A percentile compares a stretch with the other conserved stretches of the same genome.
These are phyloP conservation scores for Pseudochaenichthys georgianus DNA, from an alignment of 2,797 vertebrate genomes.

Conservation along the genomic window DNA sequence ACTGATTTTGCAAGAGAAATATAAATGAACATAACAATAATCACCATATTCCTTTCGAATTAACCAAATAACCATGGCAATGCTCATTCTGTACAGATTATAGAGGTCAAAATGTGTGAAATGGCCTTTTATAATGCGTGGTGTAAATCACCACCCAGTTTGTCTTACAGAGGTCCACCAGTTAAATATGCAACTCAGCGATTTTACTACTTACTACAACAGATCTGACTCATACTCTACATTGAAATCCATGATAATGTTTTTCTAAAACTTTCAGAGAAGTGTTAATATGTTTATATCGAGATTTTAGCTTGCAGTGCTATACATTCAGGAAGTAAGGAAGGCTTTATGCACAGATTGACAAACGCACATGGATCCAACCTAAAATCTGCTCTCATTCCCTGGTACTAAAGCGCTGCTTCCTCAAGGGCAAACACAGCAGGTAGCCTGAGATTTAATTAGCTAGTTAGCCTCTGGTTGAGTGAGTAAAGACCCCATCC, in stretches of 20 bases:
- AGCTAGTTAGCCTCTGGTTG: slow-evolving; percentile 67
- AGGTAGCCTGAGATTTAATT: slow-evolving; percentile 69
- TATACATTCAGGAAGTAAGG: not conserved
- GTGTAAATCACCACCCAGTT: not conserved
- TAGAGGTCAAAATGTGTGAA: no score
- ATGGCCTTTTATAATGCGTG: not conserved
- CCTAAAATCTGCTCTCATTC: slow-evolving; percentile 29
- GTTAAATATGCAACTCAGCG: not conserved
- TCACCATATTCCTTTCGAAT: no score
- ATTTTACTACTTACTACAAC: not conserved
- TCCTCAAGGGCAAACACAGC: slow-evolving; percentile 66
- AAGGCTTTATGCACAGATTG: not conserved
- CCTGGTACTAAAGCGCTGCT: slow-evolving; percentile 41
- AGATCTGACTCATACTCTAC: not conserved
- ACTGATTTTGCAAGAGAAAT: not conserved
- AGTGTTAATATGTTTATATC: not conserved
- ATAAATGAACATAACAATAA: no score
- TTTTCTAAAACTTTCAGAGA: not conserved
- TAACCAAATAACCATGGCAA: no score
- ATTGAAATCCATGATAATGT: not conserved
- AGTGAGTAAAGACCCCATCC: slow-evolving; percentile 57
- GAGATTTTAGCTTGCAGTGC: not conserved
- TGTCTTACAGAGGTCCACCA: not conserved
- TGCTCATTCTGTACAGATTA: no score
- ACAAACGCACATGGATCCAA: slow-evolving; percentile 16